Evolutionary conservation across 2,888 invertebrate species (phyloP), one percentile per base, ranked within the genome.

Genomic region (Malachius bipustulatus): DNA sequence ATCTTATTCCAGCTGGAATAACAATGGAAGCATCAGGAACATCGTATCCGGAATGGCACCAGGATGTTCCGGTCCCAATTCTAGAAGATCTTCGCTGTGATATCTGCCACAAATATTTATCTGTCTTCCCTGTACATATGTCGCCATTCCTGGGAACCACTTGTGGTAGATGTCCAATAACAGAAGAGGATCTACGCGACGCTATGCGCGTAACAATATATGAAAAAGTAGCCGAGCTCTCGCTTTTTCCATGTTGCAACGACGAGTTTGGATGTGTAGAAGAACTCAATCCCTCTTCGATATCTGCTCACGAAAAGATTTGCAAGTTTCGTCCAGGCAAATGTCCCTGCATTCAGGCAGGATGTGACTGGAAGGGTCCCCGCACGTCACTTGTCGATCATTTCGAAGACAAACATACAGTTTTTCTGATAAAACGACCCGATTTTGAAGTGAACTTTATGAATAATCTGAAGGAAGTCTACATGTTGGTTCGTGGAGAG

Each of bases 361-460:
- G 41, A 11, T 60, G 59, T 40, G 34, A 44, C 3, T 59, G 57
- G 57, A 40, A 49, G 29, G 58, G 59, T 14, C 36, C 37, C 16
- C 14, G 41, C 3, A 37, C 35, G 13, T 51, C 54, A 16, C 32
- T 57, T 1, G 39, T 48, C 28, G 45, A 49, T 4, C 60, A 60
- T 47, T 56, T 51, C 38, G 48, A 52, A 40, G 39, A 45, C 1
- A 38, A 43, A 15, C 60, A 60, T 43, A 44, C 47, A 2, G 37
- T 41, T 4, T 46, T 51, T 29, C 40, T 55, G n/a, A 34, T 58
- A 28, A 47, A 43, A 19, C 45, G 51, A 27, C 39, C 44, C 2
- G 41, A 42, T 24, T 54, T 58, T 38, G 58, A 59, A 44, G 29
- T 60, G 6, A 51, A 57, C 47, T 50, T 57, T 28, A 29, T 56